Evolutionary conservation across 2,888 invertebrate genomes (phyloP), one percentile per base, ranked within the genome.

Genomic region (Leucozona laternaria): DNA sequence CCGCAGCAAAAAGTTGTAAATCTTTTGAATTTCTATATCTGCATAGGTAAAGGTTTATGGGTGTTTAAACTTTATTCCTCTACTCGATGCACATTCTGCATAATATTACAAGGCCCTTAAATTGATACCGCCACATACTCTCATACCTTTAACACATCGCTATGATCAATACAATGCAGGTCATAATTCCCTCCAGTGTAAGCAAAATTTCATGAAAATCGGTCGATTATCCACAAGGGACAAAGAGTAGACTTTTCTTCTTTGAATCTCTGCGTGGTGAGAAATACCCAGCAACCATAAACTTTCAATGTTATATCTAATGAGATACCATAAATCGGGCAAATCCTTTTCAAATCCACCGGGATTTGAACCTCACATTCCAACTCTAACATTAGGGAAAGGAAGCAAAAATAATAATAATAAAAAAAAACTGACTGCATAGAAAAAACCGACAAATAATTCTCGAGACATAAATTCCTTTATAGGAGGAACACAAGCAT

Each of bases 291-390:
- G 10, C 62, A n/a, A 31, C 13, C 50, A 72, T 40, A 72, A 72
- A 48, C 68, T 28, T 80, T 72, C 81, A 81, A 78, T 81, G 77
- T 78, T 78, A 81, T 72, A 81, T 72, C 77, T 78, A 85, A 85
- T 78, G 81, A 80, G 72, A 77, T 73, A 70, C 73, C 53, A 76
- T 80, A 78, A 81, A 77, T 81, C 85, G 70, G 37, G 20, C 10
- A 77, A 78, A 81, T 73, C 81, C 60, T 57, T 78, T 70, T 60
- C 13, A 55, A 81, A 34, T 73, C 77, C 77, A 10, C 0, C 2
- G 68, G 25, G 15, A 53, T 68, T 68, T 72, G 45, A 62, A 25
- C 1, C 5, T 8, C 13, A 7, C 25, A 28, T 8, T 25, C 28
- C 28, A 15, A 53, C 15, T 28, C 53, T 53, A 34, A 62, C 45